These are phyloP conservation scores for Cataglyphis rosenhaueri DNA, from an alignment of 2,888 invertebrate genomes.

Conservation along the genomic window DNA sequence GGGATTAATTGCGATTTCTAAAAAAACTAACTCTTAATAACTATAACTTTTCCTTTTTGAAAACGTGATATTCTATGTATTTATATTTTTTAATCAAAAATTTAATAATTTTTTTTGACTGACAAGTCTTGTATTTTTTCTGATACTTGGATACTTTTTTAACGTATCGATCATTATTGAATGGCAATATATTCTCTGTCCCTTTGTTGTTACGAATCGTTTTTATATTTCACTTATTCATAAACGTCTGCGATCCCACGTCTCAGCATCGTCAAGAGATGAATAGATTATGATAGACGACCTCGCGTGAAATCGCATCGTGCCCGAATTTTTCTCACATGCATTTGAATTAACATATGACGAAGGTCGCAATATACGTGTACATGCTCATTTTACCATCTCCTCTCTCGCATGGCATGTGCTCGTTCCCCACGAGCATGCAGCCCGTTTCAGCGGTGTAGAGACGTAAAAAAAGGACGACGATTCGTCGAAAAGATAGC, in stretches of 20 bases:
- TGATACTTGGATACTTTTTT: background rate
- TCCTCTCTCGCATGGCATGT: conserved; percentile 62
- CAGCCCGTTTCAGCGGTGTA: conserved; percentile 52
- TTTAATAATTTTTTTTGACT: background rate
- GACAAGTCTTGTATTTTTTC: background rate
- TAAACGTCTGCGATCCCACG: background rate
- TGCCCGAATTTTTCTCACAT: conserved; percentile 35
- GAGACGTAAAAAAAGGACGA: conserved; percentile 67
- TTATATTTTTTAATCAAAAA: background rate
- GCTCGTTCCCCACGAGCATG: conserved; percentile 55
- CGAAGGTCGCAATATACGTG: conserved; percentile 12
- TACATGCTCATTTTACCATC: conserved; percentile 51
- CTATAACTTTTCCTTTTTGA: background rate
- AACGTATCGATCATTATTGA: background rate
- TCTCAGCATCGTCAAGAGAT: conserved; percentile 3
- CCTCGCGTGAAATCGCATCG: conserved; percentile 5
- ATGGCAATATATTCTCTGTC: background rate
- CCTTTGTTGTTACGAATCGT: background rate
- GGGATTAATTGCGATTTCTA: conserved; percentile 31
- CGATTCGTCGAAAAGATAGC: conserved; percentile 76
- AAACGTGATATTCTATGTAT: background rate
- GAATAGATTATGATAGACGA: conserved; percentile 23
- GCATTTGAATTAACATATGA: conserved; percentile 5
- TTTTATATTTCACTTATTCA: background rate
- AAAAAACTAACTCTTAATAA: conserved; percentile 14